Conservation (phyloP, 1,140 invertebrate genomes). For the Cepaea nemoralis region DNA sequence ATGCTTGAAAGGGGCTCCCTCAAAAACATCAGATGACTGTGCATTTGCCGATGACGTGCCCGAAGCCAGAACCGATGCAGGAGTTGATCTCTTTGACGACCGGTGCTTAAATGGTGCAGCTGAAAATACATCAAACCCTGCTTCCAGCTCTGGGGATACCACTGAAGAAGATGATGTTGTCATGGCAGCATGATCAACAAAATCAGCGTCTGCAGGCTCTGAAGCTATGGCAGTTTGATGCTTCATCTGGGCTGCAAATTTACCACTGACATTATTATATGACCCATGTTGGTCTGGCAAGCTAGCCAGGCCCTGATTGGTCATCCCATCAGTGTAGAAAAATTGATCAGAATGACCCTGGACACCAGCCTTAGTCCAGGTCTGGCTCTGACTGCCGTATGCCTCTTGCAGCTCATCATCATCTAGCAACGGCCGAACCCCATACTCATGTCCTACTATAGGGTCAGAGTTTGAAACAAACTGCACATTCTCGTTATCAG, state of each 20-base stretch:
- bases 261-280: neutral
- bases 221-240: slow-evolving; percentile 40
- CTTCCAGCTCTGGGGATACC: slow-evolving; percentile 39
- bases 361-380: slow-evolving; percentile 13
- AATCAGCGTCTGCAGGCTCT: slow-evolving; percentile 46
- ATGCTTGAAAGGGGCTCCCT: slow-evolving; percentile 57
- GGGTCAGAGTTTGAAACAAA: slow-evolving; percentile 59
- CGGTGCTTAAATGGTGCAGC: slow-evolving; percentile 69
- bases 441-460: slow-evolving; percentile 84
- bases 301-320: neutral
- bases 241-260: neutral
- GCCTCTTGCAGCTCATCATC: slow-evolving; percentile 83
- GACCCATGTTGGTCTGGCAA: neutral
- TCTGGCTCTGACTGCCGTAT: slow-evolving; percentile 59
- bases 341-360: neutral
- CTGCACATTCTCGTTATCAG: neutral
- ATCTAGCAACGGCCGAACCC: slow-evolving; percentile 82
- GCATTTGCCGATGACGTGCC: slow-evolving; percentile 37
- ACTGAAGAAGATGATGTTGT: slow-evolving; percentile 41
- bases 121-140: slow-evolving; percentile 65
- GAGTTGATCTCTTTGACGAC: slow-evolving; percentile 56
- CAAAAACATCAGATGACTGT: slow-evolving; percentile 52
- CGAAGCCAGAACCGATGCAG: slow-evolving; percentile 44
- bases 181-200: slow-evolving; percentile 33
- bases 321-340: slow-evolving; percentile 11